Evolutionary conservation across 2,113 vertebrate species (phyloP), one percentile per base, ranked within the genome.

Genomic region (Rhipidura dahli): DNA sequence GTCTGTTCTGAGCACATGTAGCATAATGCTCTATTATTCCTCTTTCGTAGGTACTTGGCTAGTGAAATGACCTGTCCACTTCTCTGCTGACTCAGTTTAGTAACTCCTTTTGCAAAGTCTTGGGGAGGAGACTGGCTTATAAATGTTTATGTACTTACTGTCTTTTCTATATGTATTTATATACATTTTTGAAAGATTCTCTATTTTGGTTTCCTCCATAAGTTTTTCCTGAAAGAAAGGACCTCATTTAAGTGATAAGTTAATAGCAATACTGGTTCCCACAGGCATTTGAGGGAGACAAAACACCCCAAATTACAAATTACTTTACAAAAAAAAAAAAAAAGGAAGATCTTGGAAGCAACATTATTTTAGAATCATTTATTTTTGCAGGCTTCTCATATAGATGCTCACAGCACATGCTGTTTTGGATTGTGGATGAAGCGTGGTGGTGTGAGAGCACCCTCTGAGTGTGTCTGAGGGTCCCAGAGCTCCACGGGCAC

Each of bases 11-110:
- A 89, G 71, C 71, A 57, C 76, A 57, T 35, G 53, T 31, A 87
- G 77, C 51, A 91, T 89, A 89, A 89, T 84, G 76, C 40, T 84
- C 40, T 60, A 16, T 95, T 93, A 87, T 90, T 95, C 39, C 49
- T 82, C 77, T 83, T 81, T 82, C 44, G 8, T 39, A 73, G 63
- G 21, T n/a, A 82, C 75, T 81, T 87, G 60, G 76, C 64, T 65
- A 75, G 35, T 61, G 56, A 60, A 78, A 50, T 66, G 20, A 40
- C 65, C 63, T 96, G 60, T 61, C 45, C 80, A 14, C 59, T 87
- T 24, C 45, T 83, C 26, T 68, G 17, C 28, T 91, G 73, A 37
- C 76, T 95, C 68, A 54, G 39, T 65, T 1, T 1, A 85, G n/a
- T 42, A 92, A 42, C 8, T 81, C 39, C 13, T 39, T 20, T 83